Base-by-base conservation (phyloP, 1,140 invertebrate species). In the Mylabris phalerata region DNA sequence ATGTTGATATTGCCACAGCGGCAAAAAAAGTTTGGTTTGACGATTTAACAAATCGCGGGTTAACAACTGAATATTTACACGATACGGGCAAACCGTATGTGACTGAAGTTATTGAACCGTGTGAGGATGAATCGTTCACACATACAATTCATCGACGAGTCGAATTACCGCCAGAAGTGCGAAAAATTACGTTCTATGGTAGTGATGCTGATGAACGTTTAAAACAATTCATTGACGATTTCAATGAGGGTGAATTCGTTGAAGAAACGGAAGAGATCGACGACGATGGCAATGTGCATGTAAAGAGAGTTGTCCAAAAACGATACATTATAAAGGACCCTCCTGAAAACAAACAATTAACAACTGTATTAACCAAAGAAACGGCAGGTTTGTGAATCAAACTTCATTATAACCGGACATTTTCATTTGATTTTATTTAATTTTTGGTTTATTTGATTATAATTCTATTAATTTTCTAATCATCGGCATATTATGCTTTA, bases 181-280 rank as follows among this genome's bases (percentile, higher is more conserved):
- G 72, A 41, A 77, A 77, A 63, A 70, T 82, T 11, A 80, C 79
- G n/a, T 82, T 82, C 60, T 73, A 69, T 57, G 80, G 80, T 9
- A 71, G 74, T 11, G 75, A 80, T 60, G 78, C 79, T 19, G 75
- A 80, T 55, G 63, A 76, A 52, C 73, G 76, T 59, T 60, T 82
- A 55, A 65, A 73, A 61, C 71, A 79, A 40, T 81, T 78, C 49
- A 75, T 81, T 32, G 69, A 77, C 42, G 65, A 75, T 27, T 82
- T 80, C 64, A 71, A 71, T 48, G 77, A 78, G 46, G 79, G 78
- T 10, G 76, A 80, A 66, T 73, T 79, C 49, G 69, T 77, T 7
- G 60, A 73, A 42, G 77, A 81, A 68, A 74, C 71, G 9, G 67
- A 78, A 66, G 73, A 76, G 58, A 68, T 75, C 0, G 79, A 81